phyloP scores from a whole-genome alignment of 2,888 invertebrate genomes.

The Proisotoma minuta region DNA sequence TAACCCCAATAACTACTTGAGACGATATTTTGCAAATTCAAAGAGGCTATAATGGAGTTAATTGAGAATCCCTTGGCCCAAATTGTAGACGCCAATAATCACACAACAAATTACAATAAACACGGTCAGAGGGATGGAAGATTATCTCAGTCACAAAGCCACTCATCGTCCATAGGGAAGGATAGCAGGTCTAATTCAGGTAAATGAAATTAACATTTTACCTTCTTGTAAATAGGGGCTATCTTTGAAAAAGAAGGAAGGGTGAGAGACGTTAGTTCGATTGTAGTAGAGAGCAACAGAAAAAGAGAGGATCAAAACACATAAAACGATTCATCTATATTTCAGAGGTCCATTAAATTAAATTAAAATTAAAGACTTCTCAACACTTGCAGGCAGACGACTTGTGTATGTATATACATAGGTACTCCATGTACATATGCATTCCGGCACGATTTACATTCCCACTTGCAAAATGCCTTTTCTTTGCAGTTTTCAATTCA shows the following conservation, averaged over 20 bases:
- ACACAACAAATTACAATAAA: background rate
- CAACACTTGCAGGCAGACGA: no score
- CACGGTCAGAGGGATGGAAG: background rate
- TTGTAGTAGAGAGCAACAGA: no score
- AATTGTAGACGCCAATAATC: conserved; percentile 15
- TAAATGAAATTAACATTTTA: background rate
- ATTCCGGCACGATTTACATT: conserved; percentile 2
- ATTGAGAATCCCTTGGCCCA: conserved; percentile 45
- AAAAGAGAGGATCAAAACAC: background rate
- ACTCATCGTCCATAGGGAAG: background rate
- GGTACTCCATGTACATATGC: background rate
- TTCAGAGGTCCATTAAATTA: conserved; percentile 2
- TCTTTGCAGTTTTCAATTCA: no score
- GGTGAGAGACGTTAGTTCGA: no score
- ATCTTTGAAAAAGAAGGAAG: no score
- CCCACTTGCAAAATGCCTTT: no score
- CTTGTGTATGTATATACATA: background rate
- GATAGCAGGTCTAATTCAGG: background rate
- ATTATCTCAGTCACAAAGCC: background rate
- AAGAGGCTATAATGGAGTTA: conserved; percentile 41
- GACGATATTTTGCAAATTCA: no score
- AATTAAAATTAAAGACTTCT: conserved; percentile 2
- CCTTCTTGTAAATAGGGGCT: no score
- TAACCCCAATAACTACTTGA: no score
- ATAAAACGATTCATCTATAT: conserved; percentile 3